Percentiles rank a stretch among this genome's conserved stretches.
phyloP scores from a whole-genome alignment of 2,113 vertebrate species.

The Trogon surrucura region DNA sequence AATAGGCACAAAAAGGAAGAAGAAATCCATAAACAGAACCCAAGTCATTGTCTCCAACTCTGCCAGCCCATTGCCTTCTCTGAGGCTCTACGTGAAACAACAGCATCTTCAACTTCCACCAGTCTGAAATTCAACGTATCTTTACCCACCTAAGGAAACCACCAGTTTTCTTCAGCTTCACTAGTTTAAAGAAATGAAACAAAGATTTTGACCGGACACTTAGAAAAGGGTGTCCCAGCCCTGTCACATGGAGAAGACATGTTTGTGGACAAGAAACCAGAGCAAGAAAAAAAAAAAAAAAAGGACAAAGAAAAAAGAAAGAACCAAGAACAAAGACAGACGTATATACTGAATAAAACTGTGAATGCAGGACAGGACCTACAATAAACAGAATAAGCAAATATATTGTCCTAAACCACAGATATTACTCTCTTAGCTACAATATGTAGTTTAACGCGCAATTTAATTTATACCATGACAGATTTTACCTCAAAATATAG shows the following conservation, averaged over 20 bases:
- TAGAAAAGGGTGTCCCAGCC: background rate
- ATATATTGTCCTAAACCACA: background rate
- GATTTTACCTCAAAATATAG: background rate
- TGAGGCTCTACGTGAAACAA: background rate
- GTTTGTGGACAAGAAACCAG: background rate
- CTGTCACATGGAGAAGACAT: fast-evolving
- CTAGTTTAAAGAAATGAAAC: background rate
- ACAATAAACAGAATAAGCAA: background rate
- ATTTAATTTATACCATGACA: background rate
- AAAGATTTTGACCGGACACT: background rate
- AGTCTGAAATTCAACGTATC: background rate
- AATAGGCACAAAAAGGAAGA: background rate
- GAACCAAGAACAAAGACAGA: background rate
- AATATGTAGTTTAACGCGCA: background rate
- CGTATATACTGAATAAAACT: background rate
- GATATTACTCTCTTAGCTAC: background rate
- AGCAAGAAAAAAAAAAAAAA: background rate
- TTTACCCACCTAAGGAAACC: background rate
- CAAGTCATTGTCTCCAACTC: background rate
- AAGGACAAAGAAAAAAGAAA: too few species aligned
- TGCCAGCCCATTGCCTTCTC: background rate
- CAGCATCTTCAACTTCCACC: background rate
- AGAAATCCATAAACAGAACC: background rate
- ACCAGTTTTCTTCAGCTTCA: background rate
- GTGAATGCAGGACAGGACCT: background rate